Base-by-base conservation (phyloP, 2,797 vertebrate species). In the Coracias cyanogaster region DNA sequence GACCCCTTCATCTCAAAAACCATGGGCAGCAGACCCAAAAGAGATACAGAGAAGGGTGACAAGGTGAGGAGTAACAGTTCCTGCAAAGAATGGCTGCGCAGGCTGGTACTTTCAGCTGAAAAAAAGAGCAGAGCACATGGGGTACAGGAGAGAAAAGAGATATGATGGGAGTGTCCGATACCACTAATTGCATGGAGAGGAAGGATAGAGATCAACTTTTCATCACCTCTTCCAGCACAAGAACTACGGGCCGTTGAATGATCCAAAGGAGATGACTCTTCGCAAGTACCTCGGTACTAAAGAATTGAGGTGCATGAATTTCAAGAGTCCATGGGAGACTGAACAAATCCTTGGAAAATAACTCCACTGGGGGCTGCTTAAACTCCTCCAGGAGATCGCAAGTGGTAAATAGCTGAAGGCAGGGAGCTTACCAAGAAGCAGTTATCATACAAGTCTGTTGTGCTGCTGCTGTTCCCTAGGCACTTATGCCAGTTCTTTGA, bases 121-220 rank as follows among this genome's bases (percentile, higher is more conserved):
- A 48, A 61, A 60, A 64, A 37, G 7, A 16, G 12, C 26, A 18
- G 20, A 29, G 48, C 39, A 77, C n/a, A 29, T 1, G 6, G 31
- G 24, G 18, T 74, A 72, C 15, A 52, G 14, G 52, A 86, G 31
- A 67, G 52, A 86, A 85, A 94, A 87, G 13, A 9, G 11, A 46
- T 55, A n/a, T 13, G 10, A 61, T 69, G 41, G 52, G 65, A 93
- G 45, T 65, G 49, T 66, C 57, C 16, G 15, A 62, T 82, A 94
- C 67, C 25, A 54, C 31, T 81, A 81, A 71, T 29, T 90, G 37
- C 33, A 46, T 15, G 5, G 41, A 89, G 21, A 78, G 41, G 21
- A 86, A 65, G 25, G 15, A 24, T 33, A 64, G 31, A 49, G 33
- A 82, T 80, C 61, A 76, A 61, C 26, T 91, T 85, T 87, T 90